phyloP scores from a whole-genome alignment of 2,113 vertebrate genomes.

The Barnardius zonarius region DNA sequence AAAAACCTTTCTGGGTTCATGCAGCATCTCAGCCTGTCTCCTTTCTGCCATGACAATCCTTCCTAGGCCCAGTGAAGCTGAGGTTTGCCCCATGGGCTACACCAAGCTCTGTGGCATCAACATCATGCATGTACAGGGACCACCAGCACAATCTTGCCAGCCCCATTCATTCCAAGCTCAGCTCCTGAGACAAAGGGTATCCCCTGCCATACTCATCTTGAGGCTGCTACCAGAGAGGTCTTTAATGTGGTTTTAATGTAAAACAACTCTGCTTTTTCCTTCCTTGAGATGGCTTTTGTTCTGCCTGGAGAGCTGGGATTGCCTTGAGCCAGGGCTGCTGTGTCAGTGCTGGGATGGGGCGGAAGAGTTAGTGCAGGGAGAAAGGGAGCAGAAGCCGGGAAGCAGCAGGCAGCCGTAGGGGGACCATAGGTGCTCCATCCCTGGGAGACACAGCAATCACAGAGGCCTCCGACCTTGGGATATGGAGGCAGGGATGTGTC shows the following conservation, averaged over 20 bases:
- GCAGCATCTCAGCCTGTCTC: not conserved
- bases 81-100: not conserved
- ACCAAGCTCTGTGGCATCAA: not conserved
- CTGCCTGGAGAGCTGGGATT: not conserved
- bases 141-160: not conserved
- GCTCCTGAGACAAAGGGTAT: not conserved
- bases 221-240: not conserved
- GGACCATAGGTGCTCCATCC: not conserved
- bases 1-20: not conserved
- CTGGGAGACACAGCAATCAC: not conserved
- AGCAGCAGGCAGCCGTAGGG: not conserved
- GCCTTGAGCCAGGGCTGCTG: not conserved
- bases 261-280: not conserved
- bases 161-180: not conserved
- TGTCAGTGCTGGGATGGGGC: not conserved
- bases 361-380: not conserved
- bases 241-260: not conserved
- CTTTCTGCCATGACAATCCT: not conserved
- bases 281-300: not conserved
- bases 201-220: not conserved
- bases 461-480: not conserved
- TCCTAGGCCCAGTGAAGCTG: accelerated
- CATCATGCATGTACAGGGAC: not conserved
- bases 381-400: not conserved
- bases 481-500: not conserved